A percentile compares a stretch with the other conserved stretches of the same genome.
Conservation (phyloP, 1,140 invertebrate species). For the Aphelinus certus region DNA sequence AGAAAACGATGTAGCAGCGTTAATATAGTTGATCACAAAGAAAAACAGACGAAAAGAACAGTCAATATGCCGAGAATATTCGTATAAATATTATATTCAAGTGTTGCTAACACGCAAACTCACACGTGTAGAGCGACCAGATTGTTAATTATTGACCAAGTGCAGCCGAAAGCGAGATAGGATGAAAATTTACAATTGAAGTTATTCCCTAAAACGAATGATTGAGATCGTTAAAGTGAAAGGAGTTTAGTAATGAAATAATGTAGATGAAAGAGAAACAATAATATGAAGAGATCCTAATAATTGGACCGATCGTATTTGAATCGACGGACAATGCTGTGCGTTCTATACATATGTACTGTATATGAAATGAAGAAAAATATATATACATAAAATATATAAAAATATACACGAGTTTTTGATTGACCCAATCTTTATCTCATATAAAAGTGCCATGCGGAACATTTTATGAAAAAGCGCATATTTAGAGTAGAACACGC, state of each 20-base stretch:
- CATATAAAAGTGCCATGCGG: too few relatives aligned
- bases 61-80: conserved; percentile 33
- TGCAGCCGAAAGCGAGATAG: background rate
- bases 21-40: conserved; percentile 21
- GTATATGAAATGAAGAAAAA: conserved; percentile 38
- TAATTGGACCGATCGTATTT: conserved; percentile 18
- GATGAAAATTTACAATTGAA: too few relatives aligned
- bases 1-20: conserved; percentile 20
- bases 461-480: too few relatives aligned
- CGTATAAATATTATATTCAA: conserved; percentile 33
- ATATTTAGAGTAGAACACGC: too few relatives aligned
- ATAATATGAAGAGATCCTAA: conserved; percentile 18
- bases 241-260: conserved; percentile 15
- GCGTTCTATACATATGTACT: conserved; percentile 40
- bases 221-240: too few relatives aligned
- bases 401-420: conserved; percentile 5
- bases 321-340: conserved; percentile 29
- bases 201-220: too few relatives aligned
- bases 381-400: conserved; percentile 33
- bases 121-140: conserved; percentile 20
- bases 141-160: conserved; percentile 30
- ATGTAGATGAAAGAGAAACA: conserved; percentile 8
- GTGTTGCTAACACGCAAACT: conserved; percentile 4
- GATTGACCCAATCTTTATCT: too few relatives aligned
- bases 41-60: conserved; percentile 32